phyloP scores from a whole-genome alignment of 2,113 vertebrate species.

The Tetrax tetrax region DNA sequence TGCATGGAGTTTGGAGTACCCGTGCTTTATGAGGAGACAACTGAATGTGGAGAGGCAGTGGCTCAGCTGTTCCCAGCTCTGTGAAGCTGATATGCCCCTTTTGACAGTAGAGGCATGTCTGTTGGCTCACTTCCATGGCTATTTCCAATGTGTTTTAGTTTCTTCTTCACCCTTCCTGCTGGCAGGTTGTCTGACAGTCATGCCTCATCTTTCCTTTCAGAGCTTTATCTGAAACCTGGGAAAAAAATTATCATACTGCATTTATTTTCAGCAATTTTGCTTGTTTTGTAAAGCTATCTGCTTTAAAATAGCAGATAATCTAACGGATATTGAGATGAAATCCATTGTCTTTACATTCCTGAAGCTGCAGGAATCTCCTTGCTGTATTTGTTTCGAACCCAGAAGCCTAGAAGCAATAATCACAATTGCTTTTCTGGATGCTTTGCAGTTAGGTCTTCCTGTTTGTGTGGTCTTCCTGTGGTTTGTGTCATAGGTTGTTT shows the following conservation, averaged over 20 bases:
- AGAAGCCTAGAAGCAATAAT: not conserved
- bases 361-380: not conserved
- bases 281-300: not conserved
- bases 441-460: not conserved
- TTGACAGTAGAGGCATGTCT: not conserved
- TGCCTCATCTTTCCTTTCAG: not conserved
- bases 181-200: not conserved
- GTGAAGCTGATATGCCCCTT: not conserved
- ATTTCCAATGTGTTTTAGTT: not conserved
- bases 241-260: not conserved
- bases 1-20: not conserved
- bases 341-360: not conserved
- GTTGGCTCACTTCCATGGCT: not conserved
- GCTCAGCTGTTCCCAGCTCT: not conserved
- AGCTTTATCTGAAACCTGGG: not conserved
- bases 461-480: not conserved
- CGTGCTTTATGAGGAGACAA: not conserved
- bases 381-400: not conserved
- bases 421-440: not conserved
- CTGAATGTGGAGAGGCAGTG: not conserved
- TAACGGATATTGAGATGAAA: not conserved
- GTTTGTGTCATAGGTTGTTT: not conserved
- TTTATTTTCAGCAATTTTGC: not conserved
- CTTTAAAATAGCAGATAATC: not conserved
- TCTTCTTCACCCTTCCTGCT: not conserved